Conservation (phyloP, 2,797 vertebrate genomes). For the Rhinogobio ventralis region DNA sequence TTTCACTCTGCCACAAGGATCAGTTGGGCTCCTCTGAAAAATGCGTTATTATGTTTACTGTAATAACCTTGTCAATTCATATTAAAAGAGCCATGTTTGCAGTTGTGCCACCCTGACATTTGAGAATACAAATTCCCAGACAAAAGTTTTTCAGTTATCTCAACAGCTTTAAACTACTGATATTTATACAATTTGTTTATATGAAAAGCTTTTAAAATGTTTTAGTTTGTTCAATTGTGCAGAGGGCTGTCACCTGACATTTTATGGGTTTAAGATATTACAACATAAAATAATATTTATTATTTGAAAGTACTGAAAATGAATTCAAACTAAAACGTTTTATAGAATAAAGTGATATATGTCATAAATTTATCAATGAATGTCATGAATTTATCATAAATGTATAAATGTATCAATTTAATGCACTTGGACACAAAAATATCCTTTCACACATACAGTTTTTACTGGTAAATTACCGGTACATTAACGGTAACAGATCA, state of each 20-base stretch:
- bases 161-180: too few relatives aligned
- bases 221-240: neutral
- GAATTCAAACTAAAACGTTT: neutral
- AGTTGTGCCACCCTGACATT: neutral
- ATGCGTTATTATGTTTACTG: too few relatives aligned
- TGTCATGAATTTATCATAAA: too few relatives aligned
- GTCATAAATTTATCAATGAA: too few relatives aligned
- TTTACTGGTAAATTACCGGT: too few relatives aligned
- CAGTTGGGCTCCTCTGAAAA: too few relatives aligned
- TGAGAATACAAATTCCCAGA: neutral
- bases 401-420: too few relatives aligned
- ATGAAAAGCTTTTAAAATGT: neutral
- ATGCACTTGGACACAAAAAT: neutral
- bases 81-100: neutral
- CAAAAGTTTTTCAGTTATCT: neutral
- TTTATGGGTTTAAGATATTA: neutral
- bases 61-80: too few relatives aligned
- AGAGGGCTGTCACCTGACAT: neutral
- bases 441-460: neutral
- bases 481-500: too few relatives aligned
- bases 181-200: neutral
- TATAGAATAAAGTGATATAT: neutral
- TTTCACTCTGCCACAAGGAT: too few relatives aligned
- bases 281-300: neutral
- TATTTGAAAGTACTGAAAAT: neutral